Evolutionary conservation across 2,888 invertebrate genomes (phyloP).

Genomic region (Drosophila cognata): DNA sequence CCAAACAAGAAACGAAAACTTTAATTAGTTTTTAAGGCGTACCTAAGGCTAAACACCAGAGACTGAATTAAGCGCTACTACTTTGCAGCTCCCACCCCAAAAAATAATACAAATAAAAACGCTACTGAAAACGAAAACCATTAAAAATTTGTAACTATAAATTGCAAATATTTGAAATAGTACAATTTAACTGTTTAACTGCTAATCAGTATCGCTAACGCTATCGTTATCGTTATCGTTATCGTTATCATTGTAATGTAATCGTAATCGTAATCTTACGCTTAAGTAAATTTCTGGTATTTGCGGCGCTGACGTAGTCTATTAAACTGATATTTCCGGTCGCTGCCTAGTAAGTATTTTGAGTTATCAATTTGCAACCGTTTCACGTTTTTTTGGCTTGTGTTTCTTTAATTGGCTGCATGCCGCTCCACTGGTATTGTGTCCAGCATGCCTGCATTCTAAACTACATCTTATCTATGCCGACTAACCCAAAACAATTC

Average conservation of each 20-base stretch:
- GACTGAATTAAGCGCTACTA: conserved; percentile 72
- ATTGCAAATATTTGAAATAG: conserved; percentile 17
- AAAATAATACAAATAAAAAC: conserved; percentile 17
- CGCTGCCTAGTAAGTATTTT: conserved; percentile 56
- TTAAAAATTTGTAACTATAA: conserved; percentile 26
- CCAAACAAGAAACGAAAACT: conserved; percentile 71
- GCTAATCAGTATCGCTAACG: conserved; percentile 14
- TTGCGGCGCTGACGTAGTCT: conserved; percentile 48
- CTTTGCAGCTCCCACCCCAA: conserved; percentile 18
- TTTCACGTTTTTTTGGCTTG: conserved; percentile 34
- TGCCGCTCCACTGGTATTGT: conserved; percentile 34
- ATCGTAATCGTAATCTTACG: conserved; percentile 42
- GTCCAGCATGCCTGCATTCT: conserved; percentile 46
- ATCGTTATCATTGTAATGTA: conserved; percentile 17
- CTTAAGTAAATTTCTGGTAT: conserved; percentile 48
- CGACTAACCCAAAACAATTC: conserved; percentile 20
- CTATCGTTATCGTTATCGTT: conserved; percentile 28
- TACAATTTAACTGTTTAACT: conserved; percentile 33
- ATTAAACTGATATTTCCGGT: conserved; percentile 35
- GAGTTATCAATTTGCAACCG: conserved; percentile 30
- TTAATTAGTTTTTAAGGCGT: conserved; percentile 71
- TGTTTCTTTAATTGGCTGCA: conserved; percentile 47
- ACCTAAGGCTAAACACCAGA: conserved; percentile 72
- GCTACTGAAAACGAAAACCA: conserved; percentile 7
- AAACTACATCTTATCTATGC: conserved; percentile 22